phyloP scores from a whole-genome alignment of 2,888 invertebrate genomes.

The Onchidella celtica region DNA sequence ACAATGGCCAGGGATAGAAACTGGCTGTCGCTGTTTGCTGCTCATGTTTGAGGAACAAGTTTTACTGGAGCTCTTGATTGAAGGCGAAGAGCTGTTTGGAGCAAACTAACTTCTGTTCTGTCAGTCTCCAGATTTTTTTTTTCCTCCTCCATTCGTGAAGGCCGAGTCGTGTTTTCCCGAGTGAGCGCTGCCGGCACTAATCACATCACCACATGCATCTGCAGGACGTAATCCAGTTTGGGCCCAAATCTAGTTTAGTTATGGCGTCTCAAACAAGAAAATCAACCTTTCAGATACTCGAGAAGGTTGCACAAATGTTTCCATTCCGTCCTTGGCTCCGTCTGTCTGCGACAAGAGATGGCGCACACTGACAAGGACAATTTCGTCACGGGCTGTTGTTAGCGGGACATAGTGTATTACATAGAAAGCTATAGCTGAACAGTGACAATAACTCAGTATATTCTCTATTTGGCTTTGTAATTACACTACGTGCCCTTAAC shows the following conservation, averaged over 20 bases:
- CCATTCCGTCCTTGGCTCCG: no score
- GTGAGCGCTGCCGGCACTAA: neutral
- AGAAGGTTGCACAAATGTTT: no score
- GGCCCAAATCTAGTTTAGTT: conserved; percentile 8
- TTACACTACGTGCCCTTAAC: no score
- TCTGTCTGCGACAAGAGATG: no score
- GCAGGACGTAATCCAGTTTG: conserved; percentile 4
- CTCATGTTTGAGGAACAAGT: neutral
- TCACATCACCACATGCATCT: conserved; percentile 25
- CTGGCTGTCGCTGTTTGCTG: neutral
- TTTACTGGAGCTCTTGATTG: neutral
- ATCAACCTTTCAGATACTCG: neutral
- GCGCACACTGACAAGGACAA: no score
- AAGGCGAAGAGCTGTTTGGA: neutral
- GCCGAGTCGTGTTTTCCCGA: neutral
- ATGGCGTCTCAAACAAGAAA: neutral
- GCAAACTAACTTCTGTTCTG: neutral
- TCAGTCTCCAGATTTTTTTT: neutral
- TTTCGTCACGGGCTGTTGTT: no score
- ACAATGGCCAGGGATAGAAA: neutral
- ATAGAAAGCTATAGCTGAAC: no score
- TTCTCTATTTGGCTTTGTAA: no score
- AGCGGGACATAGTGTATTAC: no score
- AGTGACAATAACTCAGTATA: no score
- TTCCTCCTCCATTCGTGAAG: no score